Conservation (phyloP, 2,797 vertebrate species). For the Tauraco hartlaubi region DNA sequence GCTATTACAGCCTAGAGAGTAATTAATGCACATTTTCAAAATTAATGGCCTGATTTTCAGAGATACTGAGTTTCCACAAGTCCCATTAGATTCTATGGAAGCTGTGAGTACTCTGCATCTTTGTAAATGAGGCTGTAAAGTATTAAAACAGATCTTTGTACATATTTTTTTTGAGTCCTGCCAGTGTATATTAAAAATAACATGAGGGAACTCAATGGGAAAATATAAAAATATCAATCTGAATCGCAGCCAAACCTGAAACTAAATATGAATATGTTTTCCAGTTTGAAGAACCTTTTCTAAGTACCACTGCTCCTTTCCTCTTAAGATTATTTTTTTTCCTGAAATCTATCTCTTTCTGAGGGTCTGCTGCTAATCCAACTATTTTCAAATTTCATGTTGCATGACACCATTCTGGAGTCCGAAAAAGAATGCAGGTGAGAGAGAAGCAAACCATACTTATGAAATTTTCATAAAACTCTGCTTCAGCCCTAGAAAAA, state of each 20-base stretch:
- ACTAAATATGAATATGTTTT: background rate
- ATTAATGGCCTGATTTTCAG: slow-evolving; percentile 68
- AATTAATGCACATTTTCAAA: slow-evolving; percentile 70
- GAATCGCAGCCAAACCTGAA: background rate
- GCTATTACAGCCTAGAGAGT: slow-evolving; percentile 49
- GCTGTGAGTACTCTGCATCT: background rate
- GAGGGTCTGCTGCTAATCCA: background rate
- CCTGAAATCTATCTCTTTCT: background rate
- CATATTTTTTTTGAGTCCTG: background rate
- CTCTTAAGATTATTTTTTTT: background rate
- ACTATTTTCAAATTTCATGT: background rate
- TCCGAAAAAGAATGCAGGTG: background rate
- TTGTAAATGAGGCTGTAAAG: slow-evolving; percentile 33
- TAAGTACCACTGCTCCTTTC: background rate
- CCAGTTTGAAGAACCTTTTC: background rate
- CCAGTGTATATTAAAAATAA: background rate
- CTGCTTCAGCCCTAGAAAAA: background rate
- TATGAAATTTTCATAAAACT: background rate
- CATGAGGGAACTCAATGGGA: background rate
- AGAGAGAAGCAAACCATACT: background rate
- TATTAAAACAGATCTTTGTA: background rate
- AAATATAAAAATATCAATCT: background rate
- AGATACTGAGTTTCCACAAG: slow-evolving; percentile 19
- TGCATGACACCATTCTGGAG: background rate
- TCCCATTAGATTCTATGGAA: slow-evolving; percentile 41